Evolutionary conservation across 1,140 invertebrate genomes (phyloP).

Genomic region (Artemia franciscana): DNA sequence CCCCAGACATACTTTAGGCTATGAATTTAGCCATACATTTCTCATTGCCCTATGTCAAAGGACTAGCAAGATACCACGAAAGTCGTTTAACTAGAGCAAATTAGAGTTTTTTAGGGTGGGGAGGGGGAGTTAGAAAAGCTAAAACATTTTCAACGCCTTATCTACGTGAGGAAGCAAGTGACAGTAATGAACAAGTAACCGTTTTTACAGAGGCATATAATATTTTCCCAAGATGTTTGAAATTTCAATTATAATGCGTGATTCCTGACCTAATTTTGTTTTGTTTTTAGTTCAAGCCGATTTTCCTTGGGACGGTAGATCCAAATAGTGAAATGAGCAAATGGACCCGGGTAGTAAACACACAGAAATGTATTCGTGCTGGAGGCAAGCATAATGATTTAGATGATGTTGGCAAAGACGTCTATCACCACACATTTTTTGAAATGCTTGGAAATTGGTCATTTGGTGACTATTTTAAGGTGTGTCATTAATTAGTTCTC

Average conservation of each 20-base stretch:
- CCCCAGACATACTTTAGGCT: too few relatives aligned
- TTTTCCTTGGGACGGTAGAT: slow-evolving; percentile 85
- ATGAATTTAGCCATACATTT: too few relatives aligned
- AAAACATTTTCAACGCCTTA: too few relatives aligned
- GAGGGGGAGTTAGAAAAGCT: too few relatives aligned
- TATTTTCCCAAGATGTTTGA: not conserved
- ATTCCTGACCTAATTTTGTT: not conserved
- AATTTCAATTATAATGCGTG: not conserved
- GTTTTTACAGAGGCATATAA: too few relatives aligned
- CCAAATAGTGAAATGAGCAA: slow-evolving; percentile 88
- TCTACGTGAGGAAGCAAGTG: too few relatives aligned
- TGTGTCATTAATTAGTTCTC: slow-evolving; percentile 15
- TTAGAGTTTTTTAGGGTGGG: too few relatives aligned
- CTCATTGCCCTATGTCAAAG: too few relatives aligned
- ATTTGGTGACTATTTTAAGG: slow-evolving; percentile 98
- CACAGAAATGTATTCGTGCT: slow-evolving; percentile 95
- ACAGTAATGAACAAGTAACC: too few relatives aligned
- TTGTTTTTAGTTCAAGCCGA: slow-evolving; percentile 67
- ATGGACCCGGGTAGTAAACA: slow-evolving; percentile 59
- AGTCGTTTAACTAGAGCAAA: too few relatives aligned
- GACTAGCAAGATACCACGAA: too few relatives aligned
- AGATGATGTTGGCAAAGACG: slow-evolving; percentile 98
- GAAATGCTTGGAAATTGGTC: slow-evolving; percentile 99
- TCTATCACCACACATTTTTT: slow-evolving; percentile 99
- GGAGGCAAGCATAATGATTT: slow-evolving; percentile 99